These are phyloP conservation scores for Melitaea athalia DNA, from an alignment of 2,888 invertebrate genomes.

Conservation along the genomic window DNA sequence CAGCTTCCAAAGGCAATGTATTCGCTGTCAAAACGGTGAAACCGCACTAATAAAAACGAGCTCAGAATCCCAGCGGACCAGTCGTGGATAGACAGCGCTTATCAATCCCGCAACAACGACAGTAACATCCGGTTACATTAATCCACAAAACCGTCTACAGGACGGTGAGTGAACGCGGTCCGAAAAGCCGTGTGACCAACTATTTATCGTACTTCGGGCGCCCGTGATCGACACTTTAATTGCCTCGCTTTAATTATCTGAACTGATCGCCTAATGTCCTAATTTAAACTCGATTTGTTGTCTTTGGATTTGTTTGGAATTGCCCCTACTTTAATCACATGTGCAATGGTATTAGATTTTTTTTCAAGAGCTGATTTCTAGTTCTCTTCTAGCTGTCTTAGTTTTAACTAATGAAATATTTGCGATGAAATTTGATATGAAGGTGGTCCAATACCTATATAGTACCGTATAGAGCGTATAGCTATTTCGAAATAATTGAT, in stretches of 20 bases:
- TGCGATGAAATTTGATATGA: no score
- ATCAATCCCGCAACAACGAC: constrained; percentile 14
- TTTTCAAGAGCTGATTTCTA: no score
- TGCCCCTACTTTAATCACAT: no score
- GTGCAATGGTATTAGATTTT: no score
- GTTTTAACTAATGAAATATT: no score
- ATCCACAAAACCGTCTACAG: constrained; percentile 27
- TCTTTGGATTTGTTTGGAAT: neutral
- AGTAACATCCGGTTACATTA: constrained; percentile 22
- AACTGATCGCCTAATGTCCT: constrained; percentile 10
- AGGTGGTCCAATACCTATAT: no score
- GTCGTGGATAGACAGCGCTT: constrained; percentile 11
- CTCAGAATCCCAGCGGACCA: constrained; percentile 8
- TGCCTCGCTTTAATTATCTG: constrained; percentile 17
- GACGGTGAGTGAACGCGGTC: constrained; percentile 34
- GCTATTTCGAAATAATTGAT: no score
- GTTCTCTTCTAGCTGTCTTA: no score
- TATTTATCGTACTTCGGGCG: constrained; percentile 47
- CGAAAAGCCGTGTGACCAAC: constrained; percentile 46
- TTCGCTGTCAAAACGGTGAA: neutral
- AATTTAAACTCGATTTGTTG: constrained; percentile 5
- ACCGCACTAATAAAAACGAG: neutral
- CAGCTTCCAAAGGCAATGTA: no score
- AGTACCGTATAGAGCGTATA: no score
- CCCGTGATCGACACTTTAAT: constrained; percentile 10